A percentile compares a stretch with the other conserved stretches of the same genome.
phyloP scores from a whole-genome alignment of 2,888 invertebrate species.

The Schizaphis graminum region DNA sequence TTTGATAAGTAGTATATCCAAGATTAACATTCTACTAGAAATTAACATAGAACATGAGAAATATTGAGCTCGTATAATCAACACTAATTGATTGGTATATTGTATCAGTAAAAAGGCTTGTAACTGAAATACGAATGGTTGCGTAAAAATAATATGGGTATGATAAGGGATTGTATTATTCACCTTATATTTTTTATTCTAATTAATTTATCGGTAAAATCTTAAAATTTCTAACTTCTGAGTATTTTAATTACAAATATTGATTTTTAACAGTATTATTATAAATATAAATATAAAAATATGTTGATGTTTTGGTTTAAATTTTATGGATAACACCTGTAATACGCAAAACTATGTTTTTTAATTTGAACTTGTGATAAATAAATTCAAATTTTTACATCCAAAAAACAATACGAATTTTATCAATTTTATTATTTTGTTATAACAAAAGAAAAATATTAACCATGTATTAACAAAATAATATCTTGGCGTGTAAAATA shows the following conservation, averaged over 20 bases:
- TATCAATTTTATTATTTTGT: background rate
- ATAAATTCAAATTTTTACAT: background rate
- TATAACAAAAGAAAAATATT: background rate
- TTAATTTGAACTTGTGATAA: background rate
- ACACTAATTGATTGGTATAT: background rate
- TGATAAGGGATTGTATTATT: background rate
- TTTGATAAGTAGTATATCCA: background rate
- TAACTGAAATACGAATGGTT: background rate
- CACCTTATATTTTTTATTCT: background rate
- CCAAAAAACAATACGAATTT: background rate
- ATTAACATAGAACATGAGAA: background rate
- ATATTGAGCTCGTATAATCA: background rate
- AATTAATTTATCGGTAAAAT: background rate
- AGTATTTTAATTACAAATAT: background rate
- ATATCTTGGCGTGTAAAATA: background rate
- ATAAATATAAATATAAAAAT: background rate
- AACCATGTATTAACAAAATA: background rate
- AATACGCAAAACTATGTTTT: background rate
- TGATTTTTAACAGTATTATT: background rate
- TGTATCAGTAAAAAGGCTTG: background rate
- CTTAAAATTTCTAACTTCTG: background rate
- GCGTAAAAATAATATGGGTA: background rate
- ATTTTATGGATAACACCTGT: background rate
- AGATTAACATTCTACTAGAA: background rate
- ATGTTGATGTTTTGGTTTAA: background rate